phyloP scores from a whole-genome alignment of 2,888 invertebrate species.

The Thereva unica region DNA sequence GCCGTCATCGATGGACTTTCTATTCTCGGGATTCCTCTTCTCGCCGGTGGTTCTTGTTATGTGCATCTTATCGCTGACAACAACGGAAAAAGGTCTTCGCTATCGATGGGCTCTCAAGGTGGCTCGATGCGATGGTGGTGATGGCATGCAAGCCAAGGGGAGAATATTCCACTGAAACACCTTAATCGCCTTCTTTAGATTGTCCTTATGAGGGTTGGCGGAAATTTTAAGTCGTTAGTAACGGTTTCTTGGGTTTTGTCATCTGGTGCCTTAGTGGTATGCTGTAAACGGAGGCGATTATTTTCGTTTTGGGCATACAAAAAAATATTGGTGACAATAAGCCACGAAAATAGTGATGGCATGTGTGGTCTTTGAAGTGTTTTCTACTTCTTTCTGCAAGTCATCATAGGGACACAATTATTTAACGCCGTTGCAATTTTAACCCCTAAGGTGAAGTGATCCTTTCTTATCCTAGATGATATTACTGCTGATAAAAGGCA shows the following conservation, averaged over 20 bases:
- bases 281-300: no score
- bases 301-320: no score
- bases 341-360: no score
- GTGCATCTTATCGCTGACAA: conserved; percentile 1
- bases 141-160: conserved; percentile 10
- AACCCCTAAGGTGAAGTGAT: no score
- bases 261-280: conserved; percentile 4
- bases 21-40: conserved; percentile 14
- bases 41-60: neutral
- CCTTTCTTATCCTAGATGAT: no score
- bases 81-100: neutral
- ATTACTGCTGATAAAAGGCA: no score
- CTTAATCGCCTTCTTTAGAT: neutral
- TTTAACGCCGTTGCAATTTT: no score
- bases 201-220: conserved; percentile 16
- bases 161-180: neutral
- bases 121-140: neutral
- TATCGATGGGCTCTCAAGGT: conserved; percentile 7
- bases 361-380: no score
- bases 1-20: conserved; percentile 19
- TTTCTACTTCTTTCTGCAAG: no score
- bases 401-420: no score
- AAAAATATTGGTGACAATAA: no score
- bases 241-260: conserved; percentile 24
- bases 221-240: neutral